These are phyloP conservation scores for Drosophila teissieri DNA, from an alignment of 1,140 invertebrate species.

Conservation along the genomic window DNA sequence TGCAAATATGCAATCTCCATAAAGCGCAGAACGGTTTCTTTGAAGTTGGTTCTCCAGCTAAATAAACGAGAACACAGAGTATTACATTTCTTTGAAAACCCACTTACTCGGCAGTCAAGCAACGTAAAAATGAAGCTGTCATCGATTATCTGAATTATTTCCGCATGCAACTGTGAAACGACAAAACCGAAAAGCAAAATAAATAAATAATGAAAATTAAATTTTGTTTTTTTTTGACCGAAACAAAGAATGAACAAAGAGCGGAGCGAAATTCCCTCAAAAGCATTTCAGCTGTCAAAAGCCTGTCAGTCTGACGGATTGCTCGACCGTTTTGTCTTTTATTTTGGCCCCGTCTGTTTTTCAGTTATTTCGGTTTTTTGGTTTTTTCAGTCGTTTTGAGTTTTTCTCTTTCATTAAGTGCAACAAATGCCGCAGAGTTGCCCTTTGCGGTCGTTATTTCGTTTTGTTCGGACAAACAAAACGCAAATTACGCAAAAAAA, in stretches of 20 bases:
- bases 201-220: slow-evolving; percentile 56
- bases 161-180: slow-evolving; percentile 58
- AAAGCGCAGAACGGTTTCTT: slow-evolving; percentile 1
- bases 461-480: slow-evolving; percentile 30
- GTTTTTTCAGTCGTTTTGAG: slow-evolving; percentile 8
- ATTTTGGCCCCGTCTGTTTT: slow-evolving; percentile 19
- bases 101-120: slow-evolving; percentile 9
- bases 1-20: background rate
- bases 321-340: slow-evolving; percentile 54
- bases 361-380: slow-evolving; percentile 14
- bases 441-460: slow-evolving; percentile 46
- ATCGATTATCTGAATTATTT: slow-evolving; percentile 58
- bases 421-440: slow-evolving; percentile 23
- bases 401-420: slow-evolving; percentile 39
- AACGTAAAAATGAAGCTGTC: slow-evolving; percentile 34
- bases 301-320: slow-evolving; percentile 62
- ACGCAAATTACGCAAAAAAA: slow-evolving; percentile 50
- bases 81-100: slow-evolving; percentile 3
- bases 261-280: slow-evolving; percentile 50
- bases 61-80: background rate
- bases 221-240: slow-evolving; percentile 27
- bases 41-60: background rate
- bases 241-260: slow-evolving; percentile 60
- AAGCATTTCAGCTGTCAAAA: slow-evolving; percentile 61
- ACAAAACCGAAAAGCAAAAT: slow-evolving; percentile 20